A percentile compares a stretch with the other conserved stretches of the same genome.
Conservation (phyloP, 2,888 invertebrate genomes). For the Acronicta alni region DNA sequence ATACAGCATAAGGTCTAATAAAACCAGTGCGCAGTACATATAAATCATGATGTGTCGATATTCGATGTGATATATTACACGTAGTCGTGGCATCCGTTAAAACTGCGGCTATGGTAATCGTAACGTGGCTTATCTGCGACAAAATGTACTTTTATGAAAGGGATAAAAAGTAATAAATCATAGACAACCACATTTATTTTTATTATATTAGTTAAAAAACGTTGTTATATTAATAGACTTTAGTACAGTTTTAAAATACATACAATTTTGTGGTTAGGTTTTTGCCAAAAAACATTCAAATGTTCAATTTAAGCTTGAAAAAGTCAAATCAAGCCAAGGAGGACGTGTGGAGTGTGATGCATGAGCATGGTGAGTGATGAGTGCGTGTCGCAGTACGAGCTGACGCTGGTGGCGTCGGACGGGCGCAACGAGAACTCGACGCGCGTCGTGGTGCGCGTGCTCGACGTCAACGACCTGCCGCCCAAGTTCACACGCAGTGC, state of each 20-base stretch:
- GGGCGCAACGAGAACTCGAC: constrained; percentile 97
- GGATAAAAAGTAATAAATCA: constrained; percentile 53
- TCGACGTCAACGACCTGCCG: constrained; percentile 97
- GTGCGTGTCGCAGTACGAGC: constrained; percentile 92
- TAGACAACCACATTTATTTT: constrained; percentile 35
- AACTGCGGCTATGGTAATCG: constrained; percentile 66
- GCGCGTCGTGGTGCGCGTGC: constrained; percentile 94
- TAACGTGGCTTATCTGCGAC: constrained; percentile 65
- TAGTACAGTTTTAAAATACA: constrained; percentile 5
- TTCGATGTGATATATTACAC: constrained; percentile 73
- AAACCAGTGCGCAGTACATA: constrained; percentile 58
- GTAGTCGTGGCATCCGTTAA: constrained; percentile 66
- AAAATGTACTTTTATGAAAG: constrained; percentile 64
- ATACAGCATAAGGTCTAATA: constrained; percentile 57
- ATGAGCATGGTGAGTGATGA: constrained; percentile 85
- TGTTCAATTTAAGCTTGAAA: not conserved
- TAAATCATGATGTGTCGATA: constrained; percentile 70
- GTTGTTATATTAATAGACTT: constrained; percentile 26
- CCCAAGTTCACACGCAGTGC: constrained; percentile 93
- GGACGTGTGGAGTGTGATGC: constrained; percentile 63
- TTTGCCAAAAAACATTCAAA: not conserved
- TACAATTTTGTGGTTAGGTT: constrained; percentile 6
- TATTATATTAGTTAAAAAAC: no score
- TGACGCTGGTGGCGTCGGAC: constrained; percentile 96
- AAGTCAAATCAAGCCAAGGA: no score